A percentile compares a stretch with the other conserved stretches of the same genome.
These are phyloP conservation scores for Craseonycteris thonglongyai DNA, from an alignment of 2,113 vertebrate genomes.

Conservation along the genomic window DNA sequence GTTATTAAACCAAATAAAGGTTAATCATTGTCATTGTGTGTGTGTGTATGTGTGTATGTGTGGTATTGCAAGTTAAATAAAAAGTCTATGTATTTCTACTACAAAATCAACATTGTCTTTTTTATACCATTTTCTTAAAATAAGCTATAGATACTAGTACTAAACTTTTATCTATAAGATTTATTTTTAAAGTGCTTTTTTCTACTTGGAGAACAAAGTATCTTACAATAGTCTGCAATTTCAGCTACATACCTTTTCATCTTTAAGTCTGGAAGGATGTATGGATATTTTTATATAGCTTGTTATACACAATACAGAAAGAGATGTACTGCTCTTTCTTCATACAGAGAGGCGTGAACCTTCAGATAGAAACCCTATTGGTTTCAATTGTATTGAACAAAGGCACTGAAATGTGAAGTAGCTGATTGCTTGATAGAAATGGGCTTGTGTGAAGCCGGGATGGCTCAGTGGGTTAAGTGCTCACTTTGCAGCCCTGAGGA, in stretches of 20 bases:
- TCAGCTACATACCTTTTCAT: neutral
- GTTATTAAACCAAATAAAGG: neutral
- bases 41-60: neutral
- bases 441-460: no score
- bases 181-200: conserved; percentile 49
- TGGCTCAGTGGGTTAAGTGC: no score
- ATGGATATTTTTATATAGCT: conserved; percentile 19
- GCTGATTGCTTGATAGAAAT: conserved; percentile 13
- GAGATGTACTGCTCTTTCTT: neutral
- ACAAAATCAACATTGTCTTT: neutral
- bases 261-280: neutral
- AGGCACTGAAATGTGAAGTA: neutral
- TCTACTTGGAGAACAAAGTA: neutral
- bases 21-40: neutral
- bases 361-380: conserved; percentile 14
- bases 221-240: conserved; percentile 1
- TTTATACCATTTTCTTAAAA: neutral
- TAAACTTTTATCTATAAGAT: conserved; percentile 37
- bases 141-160: neutral
- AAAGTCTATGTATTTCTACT: neutral
- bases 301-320: conserved; percentile 26
- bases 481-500: no score
- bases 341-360: neutral
- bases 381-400: conserved; percentile 27
- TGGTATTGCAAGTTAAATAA: neutral